Evolutionary conservation across 2,888 invertebrate species (phyloP).

Genomic region (Rotaria magnacalcarata): DNA sequence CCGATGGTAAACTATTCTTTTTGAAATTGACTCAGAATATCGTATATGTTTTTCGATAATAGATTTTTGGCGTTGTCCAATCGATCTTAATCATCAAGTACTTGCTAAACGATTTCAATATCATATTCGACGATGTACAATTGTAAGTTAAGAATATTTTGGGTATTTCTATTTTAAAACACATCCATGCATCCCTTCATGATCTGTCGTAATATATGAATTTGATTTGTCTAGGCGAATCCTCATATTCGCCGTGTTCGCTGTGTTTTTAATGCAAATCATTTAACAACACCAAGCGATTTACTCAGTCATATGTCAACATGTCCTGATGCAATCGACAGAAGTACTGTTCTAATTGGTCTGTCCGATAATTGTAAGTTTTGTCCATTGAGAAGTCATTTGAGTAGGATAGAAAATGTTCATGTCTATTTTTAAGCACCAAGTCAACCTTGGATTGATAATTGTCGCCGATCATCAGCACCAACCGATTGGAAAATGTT

Average conservation of each 20-base stretch:
- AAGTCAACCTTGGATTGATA: neutral
- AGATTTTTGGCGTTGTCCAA: slow-evolving; percentile 24
- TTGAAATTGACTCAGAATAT: neutral
- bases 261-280: neutral
- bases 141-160: neutral
- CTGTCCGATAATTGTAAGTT: neutral
- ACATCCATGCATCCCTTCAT: no score
- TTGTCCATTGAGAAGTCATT: neutral
- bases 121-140: slow-evolving; percentile 9
- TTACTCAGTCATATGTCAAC: neutral
- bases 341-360: neutral
- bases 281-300: neutral
- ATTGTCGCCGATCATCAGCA: neutral
- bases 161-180: no score
- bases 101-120: neutral
- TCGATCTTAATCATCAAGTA: neutral
- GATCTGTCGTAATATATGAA: no score
- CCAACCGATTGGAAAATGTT: neutral
- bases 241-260: neutral
- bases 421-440: neutral
- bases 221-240: neutral
- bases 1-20: neutral
- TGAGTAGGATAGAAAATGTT: neutral
- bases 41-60: neutral
- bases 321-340: neutral